Conservation (phyloP, 2,797 vertebrate genomes). For the Syndactyla subalaris region DNA sequence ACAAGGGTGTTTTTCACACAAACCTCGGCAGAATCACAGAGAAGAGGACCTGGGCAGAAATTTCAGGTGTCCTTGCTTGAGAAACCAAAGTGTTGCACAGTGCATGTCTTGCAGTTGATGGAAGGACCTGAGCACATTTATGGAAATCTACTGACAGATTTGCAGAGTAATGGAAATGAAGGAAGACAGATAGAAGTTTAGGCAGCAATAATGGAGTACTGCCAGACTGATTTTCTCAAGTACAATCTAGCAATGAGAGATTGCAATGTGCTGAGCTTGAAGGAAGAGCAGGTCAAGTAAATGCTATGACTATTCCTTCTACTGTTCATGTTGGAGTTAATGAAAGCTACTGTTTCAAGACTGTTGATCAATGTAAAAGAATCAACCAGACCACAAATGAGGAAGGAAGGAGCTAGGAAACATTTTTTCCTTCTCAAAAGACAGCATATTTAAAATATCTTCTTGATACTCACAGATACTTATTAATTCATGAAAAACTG, state of each 20-base stretch:
- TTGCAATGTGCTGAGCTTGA: background rate
- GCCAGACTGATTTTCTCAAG: background rate
- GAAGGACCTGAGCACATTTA: background rate
- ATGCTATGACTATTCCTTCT: background rate
- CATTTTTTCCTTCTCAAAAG: no score
- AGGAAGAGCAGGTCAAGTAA: background rate
- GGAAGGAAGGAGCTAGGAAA: no score
- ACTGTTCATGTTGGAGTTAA: background rate
- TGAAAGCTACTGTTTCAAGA: background rate
- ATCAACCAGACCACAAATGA: no score
- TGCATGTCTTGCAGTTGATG: background rate
- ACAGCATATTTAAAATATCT: background rate
- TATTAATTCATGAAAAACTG: background rate
- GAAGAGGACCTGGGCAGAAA: background rate
- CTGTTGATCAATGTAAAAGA: background rate
- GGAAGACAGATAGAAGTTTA: background rate
- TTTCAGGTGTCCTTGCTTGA: background rate
- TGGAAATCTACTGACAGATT: background rate
- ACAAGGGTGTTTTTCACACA: background rate
- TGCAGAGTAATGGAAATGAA: background rate
- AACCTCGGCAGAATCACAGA: background rate
- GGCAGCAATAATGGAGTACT: background rate
- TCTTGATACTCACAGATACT: background rate
- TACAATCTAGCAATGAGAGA: background rate
- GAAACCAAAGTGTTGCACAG: background rate